Conservation (phyloP, 2,797 vertebrate species). For the Pristis pectinata region DNA sequence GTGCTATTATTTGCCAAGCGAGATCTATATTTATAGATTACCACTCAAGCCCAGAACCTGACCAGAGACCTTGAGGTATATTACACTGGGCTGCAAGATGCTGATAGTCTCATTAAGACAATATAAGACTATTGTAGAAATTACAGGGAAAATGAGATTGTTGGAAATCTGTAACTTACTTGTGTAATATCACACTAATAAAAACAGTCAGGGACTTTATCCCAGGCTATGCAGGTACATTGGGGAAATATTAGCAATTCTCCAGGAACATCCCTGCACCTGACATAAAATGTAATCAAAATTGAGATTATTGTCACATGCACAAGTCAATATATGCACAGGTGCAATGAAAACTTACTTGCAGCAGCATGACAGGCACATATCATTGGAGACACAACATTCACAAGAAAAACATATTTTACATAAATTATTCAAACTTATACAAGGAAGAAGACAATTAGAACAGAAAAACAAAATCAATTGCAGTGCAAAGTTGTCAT, state of each 20-base stretch:
- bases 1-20: background rate
- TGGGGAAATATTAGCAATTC: background rate
- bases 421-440: too few relatives aligned
- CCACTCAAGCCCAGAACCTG: background rate
- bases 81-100: background rate
- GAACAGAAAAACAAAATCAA: too few relatives aligned
- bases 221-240: background rate
- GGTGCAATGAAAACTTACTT: too few relatives aligned
- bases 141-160: background rate
- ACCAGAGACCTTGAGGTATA: background rate
- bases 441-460: too few relatives aligned
- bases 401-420: too few relatives aligned
- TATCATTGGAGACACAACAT: too few relatives aligned
- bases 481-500: too few relatives aligned
- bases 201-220: background rate
- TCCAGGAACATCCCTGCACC: background rate
- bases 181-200: background rate
- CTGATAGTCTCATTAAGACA: slow-evolving; percentile 16
- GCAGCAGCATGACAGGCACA: too few relatives aligned
- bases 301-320: too few relatives aligned
- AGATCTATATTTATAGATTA: slow-evolving; percentile 5
- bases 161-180: slow-evolving; percentile 3
- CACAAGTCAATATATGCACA: too few relatives aligned
- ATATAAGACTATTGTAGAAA: background rate
- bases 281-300: too few relatives aligned